phyloP scores from a whole-genome alignment of 1,140 invertebrate species.

The Drosophila lowei region DNA sequence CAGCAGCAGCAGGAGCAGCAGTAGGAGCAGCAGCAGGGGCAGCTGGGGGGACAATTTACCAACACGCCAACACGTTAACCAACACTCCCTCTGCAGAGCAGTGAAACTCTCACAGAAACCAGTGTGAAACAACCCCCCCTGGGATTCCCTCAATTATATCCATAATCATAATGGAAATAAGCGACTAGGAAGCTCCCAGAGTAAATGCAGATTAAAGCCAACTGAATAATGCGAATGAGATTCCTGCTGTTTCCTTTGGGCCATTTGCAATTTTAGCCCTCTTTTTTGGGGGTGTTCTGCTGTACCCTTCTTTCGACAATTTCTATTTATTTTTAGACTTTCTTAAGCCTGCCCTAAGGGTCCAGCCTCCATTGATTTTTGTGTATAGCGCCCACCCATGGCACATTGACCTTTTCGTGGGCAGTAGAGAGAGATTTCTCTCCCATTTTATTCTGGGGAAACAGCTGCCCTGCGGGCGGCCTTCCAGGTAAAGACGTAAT shows the following conservation, averaged over 20 bases:
- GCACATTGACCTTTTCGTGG: conserved; percentile 62
- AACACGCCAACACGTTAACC: too few relatives aligned
- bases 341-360: conserved; percentile 47
- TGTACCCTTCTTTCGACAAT: not conserved
- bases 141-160: not conserved
- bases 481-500: conserved; percentile 62
- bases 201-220: conserved; percentile 28
- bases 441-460: conserved; percentile 2
- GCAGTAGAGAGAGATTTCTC: not conserved
- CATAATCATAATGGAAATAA: conserved; percentile 1
- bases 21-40: too few relatives aligned
- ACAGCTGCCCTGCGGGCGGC: conserved; percentile 39
- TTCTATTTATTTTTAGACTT: conserved; percentile 65
- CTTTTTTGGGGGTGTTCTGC: conserved; percentile 17
- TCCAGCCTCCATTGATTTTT: conserved; percentile 38
- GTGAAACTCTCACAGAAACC: too few relatives aligned
- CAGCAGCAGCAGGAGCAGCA: too few relatives aligned
- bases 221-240: conserved; percentile 41
- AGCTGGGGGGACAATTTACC: too few relatives aligned
- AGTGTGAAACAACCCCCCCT: too few relatives aligned
- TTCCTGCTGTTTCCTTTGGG: too few relatives aligned
- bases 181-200: too few relatives aligned
- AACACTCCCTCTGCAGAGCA: too few relatives aligned
- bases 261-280: not conserved
- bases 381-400: conserved; percentile 11